phyloP scores from a whole-genome alignment of 2,888 invertebrate genomes.

The Melanostoma scalare region DNA sequence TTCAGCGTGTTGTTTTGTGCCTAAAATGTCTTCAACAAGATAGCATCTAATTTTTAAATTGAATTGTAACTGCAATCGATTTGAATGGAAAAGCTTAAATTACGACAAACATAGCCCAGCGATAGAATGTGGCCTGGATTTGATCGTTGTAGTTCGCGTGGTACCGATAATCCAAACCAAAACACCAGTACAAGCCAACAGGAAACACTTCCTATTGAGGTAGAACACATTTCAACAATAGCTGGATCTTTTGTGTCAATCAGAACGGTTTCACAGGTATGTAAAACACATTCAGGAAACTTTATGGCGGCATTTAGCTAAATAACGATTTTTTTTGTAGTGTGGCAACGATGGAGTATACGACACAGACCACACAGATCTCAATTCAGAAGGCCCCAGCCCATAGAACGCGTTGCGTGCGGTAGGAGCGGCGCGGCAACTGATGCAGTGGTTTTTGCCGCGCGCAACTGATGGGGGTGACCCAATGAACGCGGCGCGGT shows the following conservation, averaged over 20 bases:
- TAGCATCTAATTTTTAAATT: not conserved
- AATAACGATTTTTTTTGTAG: conserved; percentile 73
- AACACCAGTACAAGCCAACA: conserved; percentile 80
- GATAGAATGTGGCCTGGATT: conserved; percentile 76
- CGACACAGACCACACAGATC: conserved; percentile 91
- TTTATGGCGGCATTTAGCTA: not conserved
- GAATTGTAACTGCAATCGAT: not conserved
- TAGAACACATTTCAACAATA: conserved; percentile 86
- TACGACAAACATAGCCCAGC: conserved; percentile 57
- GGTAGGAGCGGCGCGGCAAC: too few relatives aligned
- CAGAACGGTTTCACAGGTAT: conserved; percentile 84
- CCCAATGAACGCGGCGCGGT: too few relatives aligned
- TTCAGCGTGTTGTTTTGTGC: not conserved
- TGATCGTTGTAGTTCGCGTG: conserved; percentile 80
- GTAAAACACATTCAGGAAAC: not conserved
- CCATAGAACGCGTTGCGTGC: too few relatives aligned
- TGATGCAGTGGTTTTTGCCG: too few relatives aligned
- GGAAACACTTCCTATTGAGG: conserved; percentile 86
- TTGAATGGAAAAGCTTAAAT: conserved; percentile 69
- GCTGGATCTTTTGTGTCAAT: conserved; percentile 86
- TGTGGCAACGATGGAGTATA: conserved; percentile 85
- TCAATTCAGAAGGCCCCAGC: conserved; percentile 91
- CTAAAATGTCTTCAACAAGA: conserved; percentile 14
- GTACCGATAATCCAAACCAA: conserved; percentile 78
- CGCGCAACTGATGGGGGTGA: too few relatives aligned